These are phyloP conservation scores for Tragelaphus imberbis DNA, from an alignment of 2,113 vertebrate genomes.

Conservation along the genomic window DNA sequence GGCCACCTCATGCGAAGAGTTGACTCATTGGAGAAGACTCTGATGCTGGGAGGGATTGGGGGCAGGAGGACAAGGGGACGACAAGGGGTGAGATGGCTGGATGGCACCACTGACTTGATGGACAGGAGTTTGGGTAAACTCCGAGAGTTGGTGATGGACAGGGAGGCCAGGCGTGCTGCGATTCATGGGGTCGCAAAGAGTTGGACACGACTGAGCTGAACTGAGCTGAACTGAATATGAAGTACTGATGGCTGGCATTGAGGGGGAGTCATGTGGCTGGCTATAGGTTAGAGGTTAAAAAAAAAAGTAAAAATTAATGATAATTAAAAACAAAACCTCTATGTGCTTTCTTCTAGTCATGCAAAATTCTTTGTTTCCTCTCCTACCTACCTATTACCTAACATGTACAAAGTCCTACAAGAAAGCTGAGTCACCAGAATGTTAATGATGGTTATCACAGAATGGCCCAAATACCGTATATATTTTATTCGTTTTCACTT, in stretches of 20 bases:
- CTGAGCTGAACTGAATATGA: neutral
- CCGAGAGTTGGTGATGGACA: too few relatives aligned
- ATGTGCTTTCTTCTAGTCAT: neutral
- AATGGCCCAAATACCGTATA: neutral
- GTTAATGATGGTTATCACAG: neutral
- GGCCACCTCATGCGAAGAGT: too few relatives aligned
- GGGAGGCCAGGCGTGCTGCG: too few relatives aligned
- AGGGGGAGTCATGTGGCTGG: neutral
- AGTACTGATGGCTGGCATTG: neutral
- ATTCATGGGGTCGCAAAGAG: too few relatives aligned
- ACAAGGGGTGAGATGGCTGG: too few relatives aligned
- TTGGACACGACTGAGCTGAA: too few relatives aligned
- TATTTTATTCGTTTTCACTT: neutral
- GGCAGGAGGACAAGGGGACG: too few relatives aligned
- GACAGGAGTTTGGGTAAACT: too few relatives aligned
- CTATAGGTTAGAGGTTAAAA: neutral
- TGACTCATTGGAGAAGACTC: too few relatives aligned
- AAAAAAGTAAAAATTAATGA: neutral
- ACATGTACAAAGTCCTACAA: neutral
- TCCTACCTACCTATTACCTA: neutral
- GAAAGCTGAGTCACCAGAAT: neutral
- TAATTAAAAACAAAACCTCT: neutral
- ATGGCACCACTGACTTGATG: fast-evolving
- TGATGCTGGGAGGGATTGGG: too few relatives aligned
- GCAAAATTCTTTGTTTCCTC: neutral